phyloP scores from a whole-genome alignment of 1,140 invertebrate genomes.

The Arion vulgaris region DNA sequence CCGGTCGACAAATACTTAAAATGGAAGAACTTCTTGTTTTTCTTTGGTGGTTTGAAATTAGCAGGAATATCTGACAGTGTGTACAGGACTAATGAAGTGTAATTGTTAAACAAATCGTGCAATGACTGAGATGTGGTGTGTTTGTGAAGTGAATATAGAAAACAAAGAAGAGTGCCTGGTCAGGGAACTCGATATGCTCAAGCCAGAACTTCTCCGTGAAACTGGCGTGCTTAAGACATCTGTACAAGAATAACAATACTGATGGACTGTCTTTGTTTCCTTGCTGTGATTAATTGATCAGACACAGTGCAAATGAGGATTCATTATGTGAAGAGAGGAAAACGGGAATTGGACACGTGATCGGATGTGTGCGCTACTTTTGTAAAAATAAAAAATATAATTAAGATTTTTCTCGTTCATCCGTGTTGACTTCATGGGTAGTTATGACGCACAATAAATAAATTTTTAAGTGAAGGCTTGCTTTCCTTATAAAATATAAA shows the following conservation, averaged over 20 bases:
- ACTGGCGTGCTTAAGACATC: not conserved
- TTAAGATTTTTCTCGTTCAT: no score
- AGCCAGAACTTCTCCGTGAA: not conserved
- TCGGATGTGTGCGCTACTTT: not conserved
- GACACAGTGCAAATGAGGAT: not conserved
- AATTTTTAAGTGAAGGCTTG: no score
- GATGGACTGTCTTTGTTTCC: constrained; percentile 4
- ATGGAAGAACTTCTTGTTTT: not conserved
- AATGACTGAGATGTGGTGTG: not conserved
- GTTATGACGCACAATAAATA: no score
- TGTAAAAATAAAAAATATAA: no score
- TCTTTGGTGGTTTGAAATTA: not conserved
- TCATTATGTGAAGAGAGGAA: constrained; percentile 4
- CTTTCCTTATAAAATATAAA: no score
- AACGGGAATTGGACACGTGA: not conserved
- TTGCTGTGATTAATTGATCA: not conserved
- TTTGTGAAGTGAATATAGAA: not conserved
- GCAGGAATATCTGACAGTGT: not conserved
- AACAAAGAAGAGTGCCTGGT: not conserved
- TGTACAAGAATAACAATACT: not conserved
- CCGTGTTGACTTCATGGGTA: no score
- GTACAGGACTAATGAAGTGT: not conserved
- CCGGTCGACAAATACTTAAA: not conserved
- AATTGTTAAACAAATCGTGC: constrained; percentile 2
- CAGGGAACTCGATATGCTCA: not conserved